Conservation (phyloP, 2,888 invertebrate genomes). For the Halocaridina rubra region DNA sequence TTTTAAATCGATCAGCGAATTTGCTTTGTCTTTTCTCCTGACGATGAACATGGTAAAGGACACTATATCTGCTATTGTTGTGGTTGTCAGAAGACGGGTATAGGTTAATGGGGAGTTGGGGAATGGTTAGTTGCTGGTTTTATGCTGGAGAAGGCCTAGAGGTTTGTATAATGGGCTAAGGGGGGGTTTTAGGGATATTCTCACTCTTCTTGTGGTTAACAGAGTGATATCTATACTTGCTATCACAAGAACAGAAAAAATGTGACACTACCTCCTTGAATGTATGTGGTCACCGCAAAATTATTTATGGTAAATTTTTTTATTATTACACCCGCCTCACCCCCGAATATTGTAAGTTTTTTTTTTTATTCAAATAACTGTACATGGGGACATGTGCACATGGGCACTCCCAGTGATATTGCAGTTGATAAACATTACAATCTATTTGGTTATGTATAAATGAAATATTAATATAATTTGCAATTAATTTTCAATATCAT, state of each 20-base stretch:
- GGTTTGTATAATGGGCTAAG: neutral
- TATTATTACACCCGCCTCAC: too few relatives aligned
- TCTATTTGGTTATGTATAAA: too few relatives aligned
- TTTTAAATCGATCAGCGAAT: too few relatives aligned
- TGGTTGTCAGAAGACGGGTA: neutral
- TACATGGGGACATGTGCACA: too few relatives aligned
- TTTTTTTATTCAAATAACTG: too few relatives aligned
- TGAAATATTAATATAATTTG: too few relatives aligned
- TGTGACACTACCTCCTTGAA: neutral
- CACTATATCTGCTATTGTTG: neutral
- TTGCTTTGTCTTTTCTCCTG: too few relatives aligned
- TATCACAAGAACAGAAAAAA: neutral
- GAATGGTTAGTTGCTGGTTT: neutral
- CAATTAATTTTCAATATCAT: too few relatives aligned
- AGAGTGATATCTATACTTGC: neutral
- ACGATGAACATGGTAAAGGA: neutral
- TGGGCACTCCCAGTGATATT: too few relatives aligned
- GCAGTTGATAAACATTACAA: too few relatives aligned
- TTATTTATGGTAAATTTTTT: neutral
- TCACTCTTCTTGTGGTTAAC: neutral
- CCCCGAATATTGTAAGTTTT: too few relatives aligned
- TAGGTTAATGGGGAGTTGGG: neutral
- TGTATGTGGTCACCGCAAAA: neutral
- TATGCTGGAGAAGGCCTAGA: neutral
- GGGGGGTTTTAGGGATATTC: neutral